Evolutionary conservation across 2,888 invertebrate genomes (phyloP).

Genomic region (Thelaira solivaga): DNA sequence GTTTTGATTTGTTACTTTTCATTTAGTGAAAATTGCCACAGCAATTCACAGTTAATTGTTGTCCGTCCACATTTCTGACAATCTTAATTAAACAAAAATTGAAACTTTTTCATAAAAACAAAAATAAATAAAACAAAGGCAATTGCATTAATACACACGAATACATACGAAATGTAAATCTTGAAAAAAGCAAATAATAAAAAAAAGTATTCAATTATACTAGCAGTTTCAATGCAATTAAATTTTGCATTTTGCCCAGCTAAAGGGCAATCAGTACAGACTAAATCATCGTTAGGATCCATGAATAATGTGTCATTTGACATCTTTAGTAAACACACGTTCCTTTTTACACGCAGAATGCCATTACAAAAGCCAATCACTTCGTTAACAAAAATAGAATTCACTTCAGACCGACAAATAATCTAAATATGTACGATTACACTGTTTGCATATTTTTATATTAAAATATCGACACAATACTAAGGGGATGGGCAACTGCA

Average conservation of each 20-base stretch:
- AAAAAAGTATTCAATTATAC: neutral
- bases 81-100: conserved; percentile 13
- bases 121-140: neutral
- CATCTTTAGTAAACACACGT: conserved; percentile 42
- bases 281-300: conserved; percentile 59
- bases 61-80: conserved; percentile 31
- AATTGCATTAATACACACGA: too few species aligned
- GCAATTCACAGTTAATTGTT: conserved; percentile 47
- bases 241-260: conserved; percentile 2
- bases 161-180: too few species aligned
- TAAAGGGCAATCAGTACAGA: conserved; percentile 23
- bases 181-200: conserved; percentile 1
- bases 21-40: conserved; percentile 35
- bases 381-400: conserved; percentile 30
- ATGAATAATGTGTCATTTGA: conserved; percentile 59
- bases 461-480: conserved; percentile 17
- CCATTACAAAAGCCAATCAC: conserved; percentile 34
- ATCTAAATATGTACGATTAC: neutral
- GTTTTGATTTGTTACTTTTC: neutral
- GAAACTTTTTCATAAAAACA: conserved; percentile 21
- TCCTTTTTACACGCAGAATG: neutral
- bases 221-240: neutral
- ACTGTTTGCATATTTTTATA: conserved; percentile 15
- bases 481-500: neutral
- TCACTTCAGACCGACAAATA: neutral